phyloP scores from a whole-genome alignment of 2,888 invertebrate genomes.

The Oeneis ivallda region DNA sequence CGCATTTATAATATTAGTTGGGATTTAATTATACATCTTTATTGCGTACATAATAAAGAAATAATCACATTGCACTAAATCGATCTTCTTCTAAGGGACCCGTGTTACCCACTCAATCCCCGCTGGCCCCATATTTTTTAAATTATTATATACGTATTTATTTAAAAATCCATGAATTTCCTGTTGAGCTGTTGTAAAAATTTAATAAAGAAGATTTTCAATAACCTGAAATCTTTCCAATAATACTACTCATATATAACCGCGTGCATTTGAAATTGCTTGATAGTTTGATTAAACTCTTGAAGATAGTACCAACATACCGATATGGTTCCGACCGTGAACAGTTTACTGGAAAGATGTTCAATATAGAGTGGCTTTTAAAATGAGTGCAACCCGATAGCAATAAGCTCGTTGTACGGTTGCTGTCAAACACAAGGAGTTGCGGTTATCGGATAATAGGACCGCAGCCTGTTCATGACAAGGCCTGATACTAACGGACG shows the following conservation, averaged over 20 bases:
- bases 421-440: conserved; percentile 53
- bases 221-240: background rate
- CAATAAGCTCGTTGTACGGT: conserved; percentile 38
- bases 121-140: too few species aligned
- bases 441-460: conserved; percentile 49
- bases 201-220: background rate
- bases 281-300: conserved; percentile 17
- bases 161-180: too few species aligned
- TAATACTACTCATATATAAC: background rate
- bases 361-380: conserved; percentile 27
- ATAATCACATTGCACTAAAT: too few species aligned
- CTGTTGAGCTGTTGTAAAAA: background rate
- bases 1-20: too few species aligned
- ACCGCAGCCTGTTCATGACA: conserved; percentile 37
- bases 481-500: conserved; percentile 22
- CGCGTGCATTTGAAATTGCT: conserved; percentile 9
- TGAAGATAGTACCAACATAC: conserved; percentile 9
- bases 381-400: conserved; percentile 21
- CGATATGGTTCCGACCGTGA: background rate
- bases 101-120: too few species aligned
- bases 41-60: too few species aligned
- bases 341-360: conserved; percentile 11
- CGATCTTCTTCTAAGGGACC: too few species aligned
- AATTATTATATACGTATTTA: too few species aligned
- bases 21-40: too few species aligned